Evolutionary conservation across 2,797 vertebrate genomes (phyloP), one percentile per base, ranked within the genome.

Genomic region (Stomatorhinus walkeri): DNA sequence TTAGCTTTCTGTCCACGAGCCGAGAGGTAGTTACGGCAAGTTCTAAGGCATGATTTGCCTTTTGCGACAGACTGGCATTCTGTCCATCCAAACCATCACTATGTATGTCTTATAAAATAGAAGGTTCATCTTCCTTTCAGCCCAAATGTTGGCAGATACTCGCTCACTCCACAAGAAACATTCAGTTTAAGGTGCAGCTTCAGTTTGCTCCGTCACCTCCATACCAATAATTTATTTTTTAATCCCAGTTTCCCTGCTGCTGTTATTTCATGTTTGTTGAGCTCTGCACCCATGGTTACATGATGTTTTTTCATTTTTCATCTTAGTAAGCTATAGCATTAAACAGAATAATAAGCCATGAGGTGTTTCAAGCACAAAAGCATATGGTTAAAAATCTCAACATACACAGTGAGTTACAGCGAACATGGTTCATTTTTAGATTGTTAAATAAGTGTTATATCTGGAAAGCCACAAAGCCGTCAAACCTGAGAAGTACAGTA

Each of bases 191-290:
- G 46, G 76, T 81, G 40, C 10, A 81, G 19, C 76, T 81, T 46
- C 3, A 7, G 40, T 46, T 81, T 46, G 19, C 36, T 81, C 76
- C 22, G 40, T 46, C n/a, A 40, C 36, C 8, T 81, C 76, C 76
- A 46, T 81, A 40, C 36, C 76, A n/a, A 81, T 81, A 46, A 81
- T 81, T 46, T 81, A 81, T 81, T 81, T 81, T 72, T 46, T 43
- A 81, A 43, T 81, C 40, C 40, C 76, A 81, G 36, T n/a, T 81
- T 46, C 76, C 40, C 76, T 46, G 76, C 76, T 46, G 76, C 36
- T 46, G 32, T 79, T 43, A 81, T n/a, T 81, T 81, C 76, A 81
- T 81, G 76, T 81, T 81, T 81, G 76, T 46, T 81, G 76, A 22
- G 76, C 40, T n/a, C 40, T 81, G 76, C 19, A 46, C 76, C 76